Evolutionary conservation across 2,797 vertebrate genomes (phyloP).

Genomic region (Pangasius mekongensis): DNA sequence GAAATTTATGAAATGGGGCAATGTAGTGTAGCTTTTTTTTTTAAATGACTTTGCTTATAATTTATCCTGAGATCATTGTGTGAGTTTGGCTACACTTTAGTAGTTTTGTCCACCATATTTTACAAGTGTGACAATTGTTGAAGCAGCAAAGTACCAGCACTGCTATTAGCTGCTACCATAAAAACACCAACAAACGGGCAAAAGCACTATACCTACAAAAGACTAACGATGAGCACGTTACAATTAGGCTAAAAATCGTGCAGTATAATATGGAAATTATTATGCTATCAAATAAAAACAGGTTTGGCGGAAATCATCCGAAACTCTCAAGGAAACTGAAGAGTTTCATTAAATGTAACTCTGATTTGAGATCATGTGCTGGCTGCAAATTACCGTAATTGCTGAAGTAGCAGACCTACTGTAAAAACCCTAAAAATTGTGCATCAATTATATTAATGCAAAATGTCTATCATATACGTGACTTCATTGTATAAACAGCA

Average conservation of each 20-base stretch:
- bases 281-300: not conserved
- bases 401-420: not conserved
- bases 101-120: not conserved
- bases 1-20: not conserved
- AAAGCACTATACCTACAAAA: not conserved
- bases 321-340: not conserved
- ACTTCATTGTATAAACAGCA: not conserved
- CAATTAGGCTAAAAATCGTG: not conserved
- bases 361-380: not conserved
- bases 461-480: not conserved
- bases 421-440: not conserved
- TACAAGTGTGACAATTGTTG: not conserved
- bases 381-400: not conserved
- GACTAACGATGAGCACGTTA: not conserved
- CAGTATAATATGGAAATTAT: not conserved
- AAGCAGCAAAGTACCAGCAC: not conserved
- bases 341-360: not conserved
- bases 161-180: not conserved
- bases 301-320: not conserved
- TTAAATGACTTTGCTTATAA: not conserved
- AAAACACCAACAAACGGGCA: not conserved
- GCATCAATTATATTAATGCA: not conserved
- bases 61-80: not conserved
- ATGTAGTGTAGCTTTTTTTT: not conserved
- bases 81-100: not conserved